Percentiles rank a stretch among this genome's conserved stretches.
Conservation (phyloP, 2,113 vertebrate species). For the Empidonax alnorum region DNA sequence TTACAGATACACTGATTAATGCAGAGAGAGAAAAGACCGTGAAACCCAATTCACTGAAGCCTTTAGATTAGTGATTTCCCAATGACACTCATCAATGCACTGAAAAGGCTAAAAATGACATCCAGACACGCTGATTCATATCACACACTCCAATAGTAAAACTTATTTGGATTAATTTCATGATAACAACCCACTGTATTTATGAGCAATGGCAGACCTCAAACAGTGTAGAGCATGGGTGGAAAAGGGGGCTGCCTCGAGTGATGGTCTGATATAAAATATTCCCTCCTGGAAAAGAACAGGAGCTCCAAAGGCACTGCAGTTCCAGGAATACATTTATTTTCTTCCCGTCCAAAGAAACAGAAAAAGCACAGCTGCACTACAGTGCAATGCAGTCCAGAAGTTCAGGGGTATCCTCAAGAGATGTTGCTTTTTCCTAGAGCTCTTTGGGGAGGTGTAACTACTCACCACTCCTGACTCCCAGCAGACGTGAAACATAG, state of each 20-base stretch:
- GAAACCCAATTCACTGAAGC: neutral
- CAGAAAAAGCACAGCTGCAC: conserved; percentile 38
- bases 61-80: neutral
- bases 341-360: neutral
- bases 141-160: neutral
- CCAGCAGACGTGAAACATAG: neutral
- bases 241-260: neutral
- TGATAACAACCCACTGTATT: neutral
- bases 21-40: neutral
- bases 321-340: conserved; percentile 17
- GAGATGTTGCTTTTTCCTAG: conserved; percentile 20
- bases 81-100: neutral
- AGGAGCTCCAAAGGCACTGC: conserved; percentile 16
- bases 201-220: neutral
- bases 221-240: neutral
- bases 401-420: neutral
- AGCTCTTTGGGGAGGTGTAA: conserved; percentile 12
- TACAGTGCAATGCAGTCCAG: neutral
- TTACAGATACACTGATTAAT: neutral
- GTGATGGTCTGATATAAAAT: conserved; percentile 7
- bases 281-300: conserved; percentile 28
- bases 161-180: neutral
- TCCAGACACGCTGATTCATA: neutral
- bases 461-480: conserved; percentile 18
- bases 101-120: neutral